A percentile compares a stretch with the other conserved stretches of the same genome.
phyloP scores from a whole-genome alignment of 2,888 invertebrate genomes.

The Liodrosophila aerea region DNA sequence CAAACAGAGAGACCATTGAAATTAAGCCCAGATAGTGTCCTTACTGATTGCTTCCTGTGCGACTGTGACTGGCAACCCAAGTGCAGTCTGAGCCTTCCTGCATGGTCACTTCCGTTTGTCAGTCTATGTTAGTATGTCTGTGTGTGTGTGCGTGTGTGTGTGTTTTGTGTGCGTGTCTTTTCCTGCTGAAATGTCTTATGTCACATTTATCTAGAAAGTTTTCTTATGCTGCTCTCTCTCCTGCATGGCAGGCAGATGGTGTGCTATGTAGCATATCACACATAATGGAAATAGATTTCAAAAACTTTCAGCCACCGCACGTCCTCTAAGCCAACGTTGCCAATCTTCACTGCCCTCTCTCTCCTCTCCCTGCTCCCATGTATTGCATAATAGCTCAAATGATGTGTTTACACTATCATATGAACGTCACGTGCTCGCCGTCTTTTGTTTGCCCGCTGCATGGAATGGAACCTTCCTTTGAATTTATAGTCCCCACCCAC shows the following conservation, averaged over 20 bases:
- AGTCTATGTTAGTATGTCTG: neutral
- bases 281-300: slow-evolving; percentile 74
- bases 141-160: slow-evolving; percentile 22
- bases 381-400: slow-evolving; percentile 75
- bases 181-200: slow-evolving; percentile 74
- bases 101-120: slow-evolving; percentile 59
- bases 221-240: slow-evolving; percentile 53
- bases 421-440: slow-evolving; percentile 75
- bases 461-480: slow-evolving; percentile 43
- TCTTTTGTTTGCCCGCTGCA: slow-evolving; percentile 66
- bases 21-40: slow-evolving; percentile 73
- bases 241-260: slow-evolving; percentile 32
- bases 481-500: slow-evolving; percentile 51
- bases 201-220: slow-evolving; percentile 79
- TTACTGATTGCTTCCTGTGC: slow-evolving; percentile 80
- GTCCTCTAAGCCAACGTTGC: slow-evolving; percentile 6
- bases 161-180: slow-evolving; percentile 55
- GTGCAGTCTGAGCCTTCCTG: slow-evolving; percentile 38
- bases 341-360: no score
- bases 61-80: slow-evolving; percentile 17
- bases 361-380: slow-evolving; percentile 10
- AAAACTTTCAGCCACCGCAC: slow-evolving; percentile 64
- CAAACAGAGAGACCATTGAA: slow-evolving; percentile 65
- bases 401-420: slow-evolving; percentile 78
- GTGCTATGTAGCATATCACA: slow-evolving; percentile 33